Evolutionary conservation across 2,113 vertebrate genomes (phyloP).

Genomic region (Melanocharis versteri): DNA sequence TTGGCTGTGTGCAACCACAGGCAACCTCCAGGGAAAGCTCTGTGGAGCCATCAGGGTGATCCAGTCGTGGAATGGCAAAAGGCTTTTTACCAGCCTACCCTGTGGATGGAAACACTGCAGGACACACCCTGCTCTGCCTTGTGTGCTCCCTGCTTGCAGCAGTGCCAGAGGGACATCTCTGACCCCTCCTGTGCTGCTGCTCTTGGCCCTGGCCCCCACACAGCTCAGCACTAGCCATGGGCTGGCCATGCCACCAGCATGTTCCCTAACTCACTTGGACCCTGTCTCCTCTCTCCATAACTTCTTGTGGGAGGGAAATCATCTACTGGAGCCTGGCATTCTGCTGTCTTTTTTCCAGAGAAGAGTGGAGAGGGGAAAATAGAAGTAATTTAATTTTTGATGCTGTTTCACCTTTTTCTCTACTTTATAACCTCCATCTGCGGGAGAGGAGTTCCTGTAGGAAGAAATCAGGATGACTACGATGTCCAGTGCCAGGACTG

Average conservation of each 20-base stretch:
- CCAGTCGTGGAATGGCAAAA: background rate
- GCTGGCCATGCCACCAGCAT: background rate
- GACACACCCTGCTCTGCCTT: background rate
- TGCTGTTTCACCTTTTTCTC: background rate
- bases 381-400: background rate
- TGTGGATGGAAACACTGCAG: background rate
- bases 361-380: background rate
- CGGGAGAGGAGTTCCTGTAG: background rate
- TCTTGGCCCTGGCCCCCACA: background rate
- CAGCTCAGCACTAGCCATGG: background rate
- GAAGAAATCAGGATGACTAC: rapidly evolving
- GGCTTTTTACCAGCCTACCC: background rate
- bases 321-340: background rate
- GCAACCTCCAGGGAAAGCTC: background rate
- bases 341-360: background rate
- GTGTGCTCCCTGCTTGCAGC: background rate
- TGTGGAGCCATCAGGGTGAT: background rate
- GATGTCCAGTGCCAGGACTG: background rate
- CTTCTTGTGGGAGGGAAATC: background rate
- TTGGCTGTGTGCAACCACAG: background rate
- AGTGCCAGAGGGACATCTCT: background rate
- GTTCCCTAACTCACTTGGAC: background rate
- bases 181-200: background rate
- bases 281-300: background rate
- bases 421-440: background rate